These are phyloP conservation scores for Myocastor coypus DNA, from an alignment of 2,113 vertebrate species.

Conservation along the genomic window DNA sequence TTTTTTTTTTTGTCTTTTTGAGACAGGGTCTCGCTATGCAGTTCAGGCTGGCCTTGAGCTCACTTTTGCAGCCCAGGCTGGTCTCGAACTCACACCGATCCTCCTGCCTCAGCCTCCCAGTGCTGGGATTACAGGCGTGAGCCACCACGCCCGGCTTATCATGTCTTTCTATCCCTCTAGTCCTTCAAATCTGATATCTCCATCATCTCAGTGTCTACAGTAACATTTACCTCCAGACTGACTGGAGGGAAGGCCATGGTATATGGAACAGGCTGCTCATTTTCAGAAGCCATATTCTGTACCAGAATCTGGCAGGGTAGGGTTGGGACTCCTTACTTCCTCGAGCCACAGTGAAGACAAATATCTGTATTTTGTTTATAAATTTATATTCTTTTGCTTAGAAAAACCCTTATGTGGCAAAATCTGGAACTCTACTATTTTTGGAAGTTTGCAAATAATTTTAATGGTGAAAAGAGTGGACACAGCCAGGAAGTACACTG, in stretches of 20 bases:
- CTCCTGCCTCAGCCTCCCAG: too few relatives aligned
- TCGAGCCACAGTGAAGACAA: neutral
- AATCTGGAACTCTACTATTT: neutral
- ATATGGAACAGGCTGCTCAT: neutral
- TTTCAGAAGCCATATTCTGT: neutral
- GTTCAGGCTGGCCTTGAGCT: too few relatives aligned
- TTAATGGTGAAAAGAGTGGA: neutral
- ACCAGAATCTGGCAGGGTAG: neutral
- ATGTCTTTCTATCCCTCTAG: slow-evolving; percentile 5
- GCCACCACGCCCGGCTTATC: too few relatives aligned
- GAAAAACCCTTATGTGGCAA: neutral
- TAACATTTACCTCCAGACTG: neutral
- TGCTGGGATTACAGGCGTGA: too few relatives aligned
- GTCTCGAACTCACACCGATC: too few relatives aligned
- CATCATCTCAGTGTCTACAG: neutral
- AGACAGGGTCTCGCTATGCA: too few relatives aligned
- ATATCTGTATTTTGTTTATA: neutral
- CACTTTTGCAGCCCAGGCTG: too few relatives aligned
- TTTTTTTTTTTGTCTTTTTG: too few relatives aligned
- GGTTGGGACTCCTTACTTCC: too few relatives aligned
- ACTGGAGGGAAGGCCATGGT: neutral
- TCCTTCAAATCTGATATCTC: neutral
- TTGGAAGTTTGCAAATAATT: neutral
- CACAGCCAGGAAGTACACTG: neutral
- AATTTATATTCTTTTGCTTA: neutral